phyloP scores from a whole-genome alignment of 1,140 invertebrate species.

The Pseudomyrmex concolor region DNA sequence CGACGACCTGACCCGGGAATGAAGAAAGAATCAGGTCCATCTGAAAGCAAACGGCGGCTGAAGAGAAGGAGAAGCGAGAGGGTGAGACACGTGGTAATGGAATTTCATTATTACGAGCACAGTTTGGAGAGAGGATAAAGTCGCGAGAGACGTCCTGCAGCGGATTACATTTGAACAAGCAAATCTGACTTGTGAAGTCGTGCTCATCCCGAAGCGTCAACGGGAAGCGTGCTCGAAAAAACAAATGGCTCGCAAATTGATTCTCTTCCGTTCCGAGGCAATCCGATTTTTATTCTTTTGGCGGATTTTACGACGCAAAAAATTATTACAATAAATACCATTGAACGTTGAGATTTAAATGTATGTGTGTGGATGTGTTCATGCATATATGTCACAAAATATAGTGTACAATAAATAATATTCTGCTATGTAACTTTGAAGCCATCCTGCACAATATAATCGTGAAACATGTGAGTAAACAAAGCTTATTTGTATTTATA shows the following conservation, averaged over 20 bases:
- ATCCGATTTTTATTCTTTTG: background rate
- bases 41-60: slow-evolving; percentile 64
- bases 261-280: background rate
- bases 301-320: no score
- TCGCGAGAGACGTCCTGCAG: slow-evolving; percentile 14
- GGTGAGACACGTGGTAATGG: slow-evolving; percentile 32
- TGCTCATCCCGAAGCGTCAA: background rate
- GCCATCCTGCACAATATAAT: background rate
- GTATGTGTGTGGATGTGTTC: no score
- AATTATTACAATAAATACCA: background rate
- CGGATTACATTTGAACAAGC: slow-evolving; percentile 38
- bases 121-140: slow-evolving; percentile 24
- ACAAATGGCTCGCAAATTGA: slow-evolving; percentile 39
- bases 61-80: background rate
- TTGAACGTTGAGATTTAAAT: no score
- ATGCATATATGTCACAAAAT: background rate
- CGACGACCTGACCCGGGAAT: slow-evolving; percentile 48
- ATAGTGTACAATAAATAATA: background rate
- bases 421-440: background rate
- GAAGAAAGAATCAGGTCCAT: slow-evolving; percentile 72
- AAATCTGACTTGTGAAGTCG: slow-evolving; percentile 11
- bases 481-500: slow-evolving; percentile 30
- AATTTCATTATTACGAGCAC: slow-evolving; percentile 41
- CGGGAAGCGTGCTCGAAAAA: slow-evolving; percentile 25
- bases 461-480: background rate